These are phyloP conservation scores for Scyliorhinus canicula DNA, from an alignment of 2,797 vertebrate genomes.

Conservation along the genomic window DNA sequence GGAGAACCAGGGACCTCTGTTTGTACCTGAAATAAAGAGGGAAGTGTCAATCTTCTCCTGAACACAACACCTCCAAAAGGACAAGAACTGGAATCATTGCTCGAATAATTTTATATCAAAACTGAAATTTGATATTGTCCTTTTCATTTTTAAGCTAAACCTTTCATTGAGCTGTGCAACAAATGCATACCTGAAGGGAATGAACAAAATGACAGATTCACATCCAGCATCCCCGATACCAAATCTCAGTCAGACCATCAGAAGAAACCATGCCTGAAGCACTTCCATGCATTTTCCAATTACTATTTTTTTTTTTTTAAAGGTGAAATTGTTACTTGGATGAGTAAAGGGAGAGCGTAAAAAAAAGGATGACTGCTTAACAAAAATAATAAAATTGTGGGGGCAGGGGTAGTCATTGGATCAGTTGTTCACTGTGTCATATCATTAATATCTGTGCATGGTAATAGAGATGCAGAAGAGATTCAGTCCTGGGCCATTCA, in stretches of 20 bases:
- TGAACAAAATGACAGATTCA: not conserved
- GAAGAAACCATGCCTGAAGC: not conserved
- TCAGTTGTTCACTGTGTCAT: not conserved
- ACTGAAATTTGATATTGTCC: not conserved
- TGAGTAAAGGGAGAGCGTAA: not conserved
- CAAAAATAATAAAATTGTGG: not conserved
- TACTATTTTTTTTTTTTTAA: not conserved
- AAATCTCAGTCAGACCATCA: not conserved
- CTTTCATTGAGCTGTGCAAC: not conserved
- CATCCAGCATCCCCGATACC: not conserved
- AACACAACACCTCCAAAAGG: not conserved
- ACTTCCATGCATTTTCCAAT: not conserved
- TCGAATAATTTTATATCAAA: not conserved
- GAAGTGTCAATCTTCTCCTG: not conserved
- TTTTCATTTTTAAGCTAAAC: not conserved
- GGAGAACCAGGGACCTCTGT: slow-evolving; percentile 70
- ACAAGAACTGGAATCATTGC: not conserved
- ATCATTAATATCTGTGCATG: not conserved
- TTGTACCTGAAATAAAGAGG: slow-evolving; percentile 56
- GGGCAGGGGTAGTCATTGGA: not conserved
- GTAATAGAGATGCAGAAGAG: not conserved
- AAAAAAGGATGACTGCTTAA: not conserved
- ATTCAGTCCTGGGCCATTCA: not conserved
- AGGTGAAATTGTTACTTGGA: not conserved
- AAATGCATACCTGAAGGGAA: not conserved